Evolutionary conservation across 1,140 invertebrate genomes (phyloP), one percentile per base, ranked within the genome.

Genomic region (Formica exsecta): DNA sequence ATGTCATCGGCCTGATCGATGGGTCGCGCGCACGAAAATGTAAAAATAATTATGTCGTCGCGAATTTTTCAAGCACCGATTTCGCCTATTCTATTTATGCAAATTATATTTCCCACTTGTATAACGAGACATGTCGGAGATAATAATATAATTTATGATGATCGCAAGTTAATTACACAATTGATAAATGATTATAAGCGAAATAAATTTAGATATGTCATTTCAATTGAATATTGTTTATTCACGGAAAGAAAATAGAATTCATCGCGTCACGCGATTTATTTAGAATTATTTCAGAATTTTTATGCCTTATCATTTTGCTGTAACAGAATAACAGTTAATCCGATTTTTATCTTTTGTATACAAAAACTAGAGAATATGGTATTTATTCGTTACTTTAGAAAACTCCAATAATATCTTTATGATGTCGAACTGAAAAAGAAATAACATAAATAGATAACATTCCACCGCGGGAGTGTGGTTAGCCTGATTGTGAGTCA

Each of bases 1-100:
- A 29, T 44, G 66, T 83, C 77, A 57, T 59, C 64, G 65, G 64
- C 3, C 16, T 80, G 62, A 70, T 70, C 32, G 64, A 81, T 81
- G 66, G 29, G 38, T 79, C 32, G 76, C 22, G 32, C 25, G 25
- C 41, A 29, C 44, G 44, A 32, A 32, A 32, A 32, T n/a, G 6
- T n/a, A 22, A 4, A 22, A 25, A 57, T 68, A 68, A 80, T 80
- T 38, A 16, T 51, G 44, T 29, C 44, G 22, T 68, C 62, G 13
- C 13, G 36, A 16, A 68, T 70, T 68, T 62, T 54, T 80, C 48
- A 2, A 4, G 13, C 19, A 22, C n/a, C 48, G 44, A 66, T 79
- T 79, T 25, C 13, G 32, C 7, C 19, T 71, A 64, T 65, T 25
- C 9, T 19, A 13, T 44, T 79, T 44, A 81, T 38, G 29, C 38